Conservation (phyloP, 2,113 vertebrate species). For the Microtus montanus region DNA sequence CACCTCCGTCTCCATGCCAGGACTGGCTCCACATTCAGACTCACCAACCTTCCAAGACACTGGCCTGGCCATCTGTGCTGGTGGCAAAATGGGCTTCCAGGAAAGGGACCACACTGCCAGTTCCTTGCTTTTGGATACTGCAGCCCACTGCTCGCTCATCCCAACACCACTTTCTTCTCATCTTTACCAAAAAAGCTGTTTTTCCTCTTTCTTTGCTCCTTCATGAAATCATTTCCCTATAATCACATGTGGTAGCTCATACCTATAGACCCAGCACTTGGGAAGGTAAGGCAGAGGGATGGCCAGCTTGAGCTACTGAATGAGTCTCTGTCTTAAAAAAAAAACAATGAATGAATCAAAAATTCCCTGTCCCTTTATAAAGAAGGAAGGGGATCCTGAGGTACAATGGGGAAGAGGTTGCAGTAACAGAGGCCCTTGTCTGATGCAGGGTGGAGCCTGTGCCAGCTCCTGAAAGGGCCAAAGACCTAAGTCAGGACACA, state of each 20-base stretch:
- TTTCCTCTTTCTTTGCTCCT: background rate
- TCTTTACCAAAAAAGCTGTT: background rate
- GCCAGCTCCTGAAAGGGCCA: background rate
- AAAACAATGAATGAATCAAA: background rate
- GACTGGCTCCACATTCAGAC: accelerated
- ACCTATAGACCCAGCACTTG: background rate
- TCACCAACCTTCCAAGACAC: background rate
- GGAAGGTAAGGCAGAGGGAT: background rate
- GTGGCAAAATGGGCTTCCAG: background rate
- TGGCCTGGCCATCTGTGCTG: background rate
- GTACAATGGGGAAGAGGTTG: background rate
- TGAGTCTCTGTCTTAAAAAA: background rate
- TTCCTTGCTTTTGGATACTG: background rate
- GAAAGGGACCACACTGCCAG: no score
- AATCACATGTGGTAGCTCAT: background rate
- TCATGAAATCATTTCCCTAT: background rate
- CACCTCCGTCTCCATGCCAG: background rate
- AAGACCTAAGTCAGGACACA: background rate
- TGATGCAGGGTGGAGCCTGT: accelerated
- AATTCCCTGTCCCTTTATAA: background rate
- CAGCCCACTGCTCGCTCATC: accelerated
- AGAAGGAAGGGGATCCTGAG: background rate
- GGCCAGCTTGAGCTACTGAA: background rate
- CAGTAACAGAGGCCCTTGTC: background rate
- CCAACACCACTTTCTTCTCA: background rate